Evolutionary conservation across 2,797 vertebrate genomes (phyloP).

Genomic region (Nannoperca obscura): DNA sequence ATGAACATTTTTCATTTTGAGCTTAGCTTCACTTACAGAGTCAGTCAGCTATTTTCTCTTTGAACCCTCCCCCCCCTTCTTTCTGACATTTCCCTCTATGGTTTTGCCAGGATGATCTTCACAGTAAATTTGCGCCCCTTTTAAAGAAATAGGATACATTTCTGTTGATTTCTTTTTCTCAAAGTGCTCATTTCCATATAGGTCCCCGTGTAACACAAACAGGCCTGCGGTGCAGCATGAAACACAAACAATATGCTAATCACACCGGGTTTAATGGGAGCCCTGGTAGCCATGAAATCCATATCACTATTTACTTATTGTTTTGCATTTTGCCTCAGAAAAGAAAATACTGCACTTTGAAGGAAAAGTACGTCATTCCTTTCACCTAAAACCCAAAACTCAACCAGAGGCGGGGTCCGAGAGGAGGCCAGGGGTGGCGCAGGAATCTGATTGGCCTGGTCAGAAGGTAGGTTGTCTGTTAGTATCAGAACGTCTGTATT

Average conservation of each 20-base stretch:
- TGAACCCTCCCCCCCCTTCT: constrained; percentile 46
- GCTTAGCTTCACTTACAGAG: constrained; percentile 81
- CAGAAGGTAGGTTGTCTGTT: neutral
- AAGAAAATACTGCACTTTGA: constrained; percentile 48
- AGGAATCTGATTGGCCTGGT: neutral
- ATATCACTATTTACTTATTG: constrained; percentile 59
- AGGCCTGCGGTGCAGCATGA: constrained; percentile 56
- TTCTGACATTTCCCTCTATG: constrained; percentile 78
- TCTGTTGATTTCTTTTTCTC: constrained; percentile 60
- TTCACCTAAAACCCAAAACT: neutral
- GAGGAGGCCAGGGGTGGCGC: neutral
- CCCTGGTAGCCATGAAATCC: constrained; percentile 57
- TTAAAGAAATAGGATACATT: constrained; percentile 74
- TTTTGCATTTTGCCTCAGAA: constrained; percentile 56
- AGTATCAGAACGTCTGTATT: no score
- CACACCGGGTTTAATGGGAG: constrained; percentile 73
- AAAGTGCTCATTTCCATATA: constrained; percentile 74
- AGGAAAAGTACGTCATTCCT: constrained; percentile 35
- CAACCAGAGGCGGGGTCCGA: neutral
- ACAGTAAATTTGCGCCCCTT: constrained; percentile 73
- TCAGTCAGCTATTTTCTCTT: constrained; percentile 76
- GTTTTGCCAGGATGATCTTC: constrained; percentile 78
- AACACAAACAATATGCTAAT: constrained; percentile 79
- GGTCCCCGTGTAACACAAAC: constrained; percentile 58
- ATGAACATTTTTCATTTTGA: constrained; percentile 83